A percentile compares a stretch with the other conserved stretches of the same genome.
Conservation (phyloP, 2,888 invertebrate species). For the Synergus umbraculus region DNA sequence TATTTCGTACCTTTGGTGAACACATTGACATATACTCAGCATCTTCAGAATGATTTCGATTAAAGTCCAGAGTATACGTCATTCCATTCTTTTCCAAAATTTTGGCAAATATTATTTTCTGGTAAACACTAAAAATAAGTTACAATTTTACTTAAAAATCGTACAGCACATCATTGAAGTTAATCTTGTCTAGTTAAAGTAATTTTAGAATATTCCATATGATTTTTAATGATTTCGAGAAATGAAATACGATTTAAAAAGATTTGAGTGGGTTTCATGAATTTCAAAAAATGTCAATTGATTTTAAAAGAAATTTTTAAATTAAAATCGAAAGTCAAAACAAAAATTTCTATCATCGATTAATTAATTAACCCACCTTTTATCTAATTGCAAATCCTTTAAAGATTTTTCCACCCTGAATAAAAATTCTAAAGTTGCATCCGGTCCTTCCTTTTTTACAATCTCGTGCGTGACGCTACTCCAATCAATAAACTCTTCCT, state of each 20-base stretch:
- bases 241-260: too few species aligned
- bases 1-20: constrained; percentile 67
- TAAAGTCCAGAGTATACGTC: constrained; percentile 65
- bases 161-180: not conserved
- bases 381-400: constrained; percentile 80
- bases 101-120: constrained; percentile 72
- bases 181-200: not conserved
- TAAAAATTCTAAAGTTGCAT: constrained; percentile 80
- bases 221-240: too few species aligned
- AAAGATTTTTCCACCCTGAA: constrained; percentile 80
- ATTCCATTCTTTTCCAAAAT: constrained; percentile 69
- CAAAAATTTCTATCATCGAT: not conserved
- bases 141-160: not conserved
- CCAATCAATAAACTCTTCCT: constrained; percentile 81
- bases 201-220: constrained; percentile 17
- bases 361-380: constrained; percentile 79
- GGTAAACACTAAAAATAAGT: constrained; percentile 67
- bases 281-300: too few species aligned
- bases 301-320: too few species aligned
- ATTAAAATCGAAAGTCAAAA: too few species aligned
- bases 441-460: constrained; percentile 82
- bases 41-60: constrained; percentile 52
- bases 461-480: constrained; percentile 80
- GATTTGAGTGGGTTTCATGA: too few species aligned
- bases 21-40: constrained; percentile 68